Evolutionary conservation across 2,888 invertebrate genomes (phyloP).

Genomic region (Drosophila anomalata): DNA sequence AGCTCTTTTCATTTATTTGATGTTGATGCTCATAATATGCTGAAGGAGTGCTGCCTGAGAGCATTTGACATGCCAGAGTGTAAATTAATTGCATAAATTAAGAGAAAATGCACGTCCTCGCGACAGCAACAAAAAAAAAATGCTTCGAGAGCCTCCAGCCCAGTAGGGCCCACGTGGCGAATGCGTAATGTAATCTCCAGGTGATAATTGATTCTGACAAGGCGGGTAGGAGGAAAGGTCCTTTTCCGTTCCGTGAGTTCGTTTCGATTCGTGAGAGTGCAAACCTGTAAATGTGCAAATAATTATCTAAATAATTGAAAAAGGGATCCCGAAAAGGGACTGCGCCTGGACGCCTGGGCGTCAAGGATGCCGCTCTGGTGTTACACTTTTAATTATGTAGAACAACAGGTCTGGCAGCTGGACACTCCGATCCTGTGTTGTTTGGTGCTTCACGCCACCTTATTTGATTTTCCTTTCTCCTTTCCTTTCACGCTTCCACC

Average conservation of each 20-base stretch:
- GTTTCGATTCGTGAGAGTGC: conserved; percentile 14
- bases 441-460: conserved; percentile 21
- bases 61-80: conserved; percentile 59
- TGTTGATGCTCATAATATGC: conserved; percentile 69
- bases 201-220: conserved; percentile 52
- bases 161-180: conserved; percentile 29
- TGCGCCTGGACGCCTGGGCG: neutral
- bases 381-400: conserved; percentile 69
- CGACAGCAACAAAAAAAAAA: conserved; percentile 12
- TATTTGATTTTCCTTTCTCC: conserved; percentile 26
- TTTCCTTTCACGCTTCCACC: conserved; percentile 21
- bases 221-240: neutral
- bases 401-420: conserved; percentile 57
- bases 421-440: conserved; percentile 30
- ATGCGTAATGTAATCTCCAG: conserved; percentile 54
- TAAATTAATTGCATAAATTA: conserved; percentile 79
- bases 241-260: neutral
- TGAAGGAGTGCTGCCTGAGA: conserved; percentile 25
- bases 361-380: conserved; percentile 25
- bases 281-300: conserved; percentile 68
- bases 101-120: conserved; percentile 52
- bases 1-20: conserved; percentile 49
- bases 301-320: conserved; percentile 79
- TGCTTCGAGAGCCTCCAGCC: conserved; percentile 15
- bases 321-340: conserved; percentile 54